Base-by-base conservation (phyloP, 2,888 invertebrate species). In the Diachrysia chrysitis region DNA sequence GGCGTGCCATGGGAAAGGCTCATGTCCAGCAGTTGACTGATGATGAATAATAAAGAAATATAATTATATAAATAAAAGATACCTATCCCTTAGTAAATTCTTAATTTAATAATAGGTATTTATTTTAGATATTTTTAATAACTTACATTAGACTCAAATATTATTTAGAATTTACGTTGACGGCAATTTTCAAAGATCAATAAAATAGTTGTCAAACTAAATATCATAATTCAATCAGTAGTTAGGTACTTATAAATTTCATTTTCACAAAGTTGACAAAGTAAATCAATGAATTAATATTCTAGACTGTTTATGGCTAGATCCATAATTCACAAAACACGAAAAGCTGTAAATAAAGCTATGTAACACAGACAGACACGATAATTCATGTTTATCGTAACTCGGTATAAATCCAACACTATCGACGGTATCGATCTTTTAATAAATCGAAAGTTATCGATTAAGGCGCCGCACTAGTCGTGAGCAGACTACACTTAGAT, bases 371-470 rank as follows among this genome's bases (percentile, higher is more conserved):
- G 63, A 63, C 67, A 80, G 67, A 75, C 66, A 62, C 58, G 61
- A 82, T 83, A 85, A 80, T 76, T 83, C 77, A 76, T 29, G 62
- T 71, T 71, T 83, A 80, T 77, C 74, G 79, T 71, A 76, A 79
- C 69, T 73, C 65, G 64, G 71, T 68, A 78, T 79, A 78, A 79
- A 76, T 76, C 59, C 73, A 70, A 69, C 69, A 71, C 71, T 80
- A 81, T 75, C 73, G 66, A 29, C 58, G 42, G 69, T 60, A 82
- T 84, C 62, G 83, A 78, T 83, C 82, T 84, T 56, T 63, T 72
- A 73, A 83, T 85, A 85, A 87, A 86, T 87, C 73, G 78, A 77
- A 74, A 79, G 71, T 75, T 79, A 85, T 78, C 74, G 79, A 77
- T 78, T 72, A 70, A 58, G 80, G 82, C 81, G 80, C 83, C 79